Conservation (phyloP, 2,113 vertebrate genomes). For the Tragelaphus strepsiceros region DNA sequence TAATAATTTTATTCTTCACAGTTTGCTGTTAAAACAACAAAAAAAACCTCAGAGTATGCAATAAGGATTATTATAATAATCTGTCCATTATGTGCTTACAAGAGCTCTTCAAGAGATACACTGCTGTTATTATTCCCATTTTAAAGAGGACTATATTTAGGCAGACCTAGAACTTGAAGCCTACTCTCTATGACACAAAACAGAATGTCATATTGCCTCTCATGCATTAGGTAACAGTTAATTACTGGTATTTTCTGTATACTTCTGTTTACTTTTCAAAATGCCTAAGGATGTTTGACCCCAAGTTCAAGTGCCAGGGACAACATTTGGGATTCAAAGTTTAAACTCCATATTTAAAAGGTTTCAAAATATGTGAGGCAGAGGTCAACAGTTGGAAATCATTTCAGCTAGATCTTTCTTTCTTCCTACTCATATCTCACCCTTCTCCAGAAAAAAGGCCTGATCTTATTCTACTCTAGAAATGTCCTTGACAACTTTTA, state of each 20-base stretch:
- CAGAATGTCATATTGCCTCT: not conserved
- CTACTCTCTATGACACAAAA: not conserved
- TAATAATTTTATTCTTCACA: not conserved
- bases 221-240: conserved; percentile 33
- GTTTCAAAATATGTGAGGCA: conserved; percentile 51
- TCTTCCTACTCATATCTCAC: not conserved
- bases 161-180: not conserved
- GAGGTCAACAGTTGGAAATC: conserved; percentile 17
- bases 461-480: not conserved
- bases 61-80: not conserved
- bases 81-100: not conserved
- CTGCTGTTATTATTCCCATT: not conserved
- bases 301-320: conserved; percentile 13
- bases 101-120: not conserved
- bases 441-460: not conserved
- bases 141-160: conserved; percentile 6
- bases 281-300: conserved; percentile 39
- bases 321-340: conserved; percentile 43
- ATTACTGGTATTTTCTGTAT: conserved; percentile 33
- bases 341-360: conserved; percentile 47
- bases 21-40: not conserved
- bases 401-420: not conserved
- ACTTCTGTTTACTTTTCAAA: conserved; percentile 52
- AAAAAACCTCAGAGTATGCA: not conserved
- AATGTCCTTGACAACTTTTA: not conserved